Evolutionary conservation across 2,113 vertebrate genomes (phyloP).

Genomic region (Cyanocitta stelleri): DNA sequence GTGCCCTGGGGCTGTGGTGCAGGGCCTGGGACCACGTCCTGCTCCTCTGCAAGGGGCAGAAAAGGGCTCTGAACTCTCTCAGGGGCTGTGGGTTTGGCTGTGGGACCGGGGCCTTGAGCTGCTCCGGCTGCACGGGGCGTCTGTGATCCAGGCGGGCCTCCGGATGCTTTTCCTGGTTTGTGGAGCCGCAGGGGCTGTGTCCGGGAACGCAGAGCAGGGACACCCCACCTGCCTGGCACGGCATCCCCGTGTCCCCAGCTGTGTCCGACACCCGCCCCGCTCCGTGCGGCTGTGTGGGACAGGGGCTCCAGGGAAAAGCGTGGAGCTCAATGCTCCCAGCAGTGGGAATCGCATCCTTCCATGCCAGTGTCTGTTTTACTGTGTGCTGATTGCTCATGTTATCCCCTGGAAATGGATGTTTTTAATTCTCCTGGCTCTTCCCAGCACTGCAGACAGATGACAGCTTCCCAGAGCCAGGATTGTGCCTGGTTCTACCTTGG

Average conservation of each 20-base stretch:
- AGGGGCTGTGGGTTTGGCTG: too few species aligned
- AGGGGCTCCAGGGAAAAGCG: not conserved
- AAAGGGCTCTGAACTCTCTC: not conserved
- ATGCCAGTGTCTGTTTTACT: accelerated
- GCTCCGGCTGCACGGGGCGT: accelerated
- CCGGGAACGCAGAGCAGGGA: not conserved
- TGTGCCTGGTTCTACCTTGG: not conserved
- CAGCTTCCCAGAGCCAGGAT: not conserved
- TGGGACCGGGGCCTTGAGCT: not conserved
- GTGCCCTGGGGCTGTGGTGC: not conserved
- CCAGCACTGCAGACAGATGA: accelerated
- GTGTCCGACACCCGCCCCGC: accelerated
- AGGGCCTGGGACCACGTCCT: not conserved
- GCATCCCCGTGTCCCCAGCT: not conserved
- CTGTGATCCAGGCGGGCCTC: accelerated
- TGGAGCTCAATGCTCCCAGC: accelerated
- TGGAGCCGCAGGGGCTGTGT: accelerated
- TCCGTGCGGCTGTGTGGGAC: not conserved
- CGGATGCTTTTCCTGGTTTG: accelerated
- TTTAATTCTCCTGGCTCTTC: not conserved
- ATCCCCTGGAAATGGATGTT: not conserved
- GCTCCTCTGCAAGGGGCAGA: not conserved
- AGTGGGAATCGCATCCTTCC: not conserved
- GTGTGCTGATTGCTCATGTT: accelerated
- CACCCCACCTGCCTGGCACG: not conserved